A percentile compares a stretch with the other conserved stretches of the same genome.
These are phyloP conservation scores for Pseudachorutes palmiensis DNA, from an alignment of 1,140 invertebrate species.

Conservation along the genomic window DNA sequence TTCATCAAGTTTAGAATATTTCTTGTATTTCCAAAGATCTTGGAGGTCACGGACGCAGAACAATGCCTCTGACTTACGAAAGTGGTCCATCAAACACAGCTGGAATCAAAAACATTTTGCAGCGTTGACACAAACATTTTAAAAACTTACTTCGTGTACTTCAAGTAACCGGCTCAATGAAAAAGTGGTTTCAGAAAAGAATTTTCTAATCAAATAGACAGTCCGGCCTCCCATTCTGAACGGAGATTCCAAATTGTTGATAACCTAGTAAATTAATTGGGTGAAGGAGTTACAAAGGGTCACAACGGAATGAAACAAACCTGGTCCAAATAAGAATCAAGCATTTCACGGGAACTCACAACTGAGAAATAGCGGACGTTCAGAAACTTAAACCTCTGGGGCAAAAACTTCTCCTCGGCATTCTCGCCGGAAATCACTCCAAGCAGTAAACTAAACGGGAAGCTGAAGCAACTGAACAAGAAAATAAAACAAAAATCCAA, in stretches of 20 bases:
- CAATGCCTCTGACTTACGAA: slow-evolving; percentile 16
- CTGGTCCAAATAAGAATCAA: slow-evolving; percentile 14
- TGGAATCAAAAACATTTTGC: slow-evolving; percentile 10
- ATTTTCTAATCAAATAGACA: slow-evolving; percentile 18
- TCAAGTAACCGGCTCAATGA: slow-evolving; percentile 18
- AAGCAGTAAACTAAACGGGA: slow-evolving; percentile 27
- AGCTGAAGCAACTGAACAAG: slow-evolving; percentile 20
- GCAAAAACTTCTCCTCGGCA: slow-evolving; percentile 20
- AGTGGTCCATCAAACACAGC: slow-evolving; percentile 30
- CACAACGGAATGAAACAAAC: background rate
- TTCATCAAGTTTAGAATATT: background rate
- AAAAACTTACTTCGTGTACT: slow-evolving; percentile 16
- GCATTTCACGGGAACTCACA: too few relatives aligned
- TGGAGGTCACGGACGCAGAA: background rate
- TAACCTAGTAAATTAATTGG: slow-evolving; percentile 15
- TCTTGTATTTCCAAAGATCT: background rate
- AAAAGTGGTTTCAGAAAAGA: slow-evolving; percentile 15
- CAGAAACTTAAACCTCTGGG: too few relatives aligned
- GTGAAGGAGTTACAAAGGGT: too few relatives aligned
- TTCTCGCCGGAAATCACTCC: slow-evolving; percentile 20
- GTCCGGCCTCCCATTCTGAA: slow-evolving; percentile 23
- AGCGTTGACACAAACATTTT: background rate
- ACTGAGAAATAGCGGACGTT: too few relatives aligned
- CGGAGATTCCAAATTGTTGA: slow-evolving; percentile 10
- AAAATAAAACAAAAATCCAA: slow-evolving; percentile 1